phyloP scores from a whole-genome alignment of 2,113 vertebrate species.

The Oncorhynchus masou region DNA sequence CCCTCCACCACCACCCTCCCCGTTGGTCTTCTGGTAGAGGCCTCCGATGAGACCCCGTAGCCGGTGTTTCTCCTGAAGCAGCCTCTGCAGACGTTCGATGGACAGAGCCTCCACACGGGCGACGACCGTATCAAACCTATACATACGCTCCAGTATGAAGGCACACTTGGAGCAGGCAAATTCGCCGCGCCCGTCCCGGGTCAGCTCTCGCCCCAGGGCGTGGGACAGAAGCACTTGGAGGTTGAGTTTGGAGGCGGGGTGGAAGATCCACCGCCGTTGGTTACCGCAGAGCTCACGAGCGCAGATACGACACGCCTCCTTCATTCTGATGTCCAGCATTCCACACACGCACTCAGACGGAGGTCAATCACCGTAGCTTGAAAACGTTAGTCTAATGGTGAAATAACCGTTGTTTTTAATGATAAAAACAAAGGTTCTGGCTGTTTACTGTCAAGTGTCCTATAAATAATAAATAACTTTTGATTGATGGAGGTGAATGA shows the following conservation, averaged over 20 bases:
- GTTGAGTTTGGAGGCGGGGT: slow-evolving; percentile 86
- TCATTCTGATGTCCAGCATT: slow-evolving; percentile 80
- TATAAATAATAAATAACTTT: too few species aligned
- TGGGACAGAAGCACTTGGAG: slow-evolving; percentile 93
- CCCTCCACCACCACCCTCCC: slow-evolving; percentile 29
- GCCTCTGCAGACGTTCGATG: slow-evolving; percentile 87
- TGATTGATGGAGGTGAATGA: too few species aligned
- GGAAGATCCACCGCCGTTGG: slow-evolving; percentile 96
- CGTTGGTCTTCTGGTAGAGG: slow-evolving; percentile 84
- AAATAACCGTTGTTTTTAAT: too few species aligned
- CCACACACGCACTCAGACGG: slow-evolving; percentile 21
- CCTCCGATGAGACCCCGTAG: slow-evolving; percentile 87
- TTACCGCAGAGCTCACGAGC: slow-evolving; percentile 91
- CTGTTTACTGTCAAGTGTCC: too few species aligned
- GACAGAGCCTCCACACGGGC: slow-evolving; percentile 94
- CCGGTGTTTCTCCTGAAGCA: slow-evolving; percentile 90
- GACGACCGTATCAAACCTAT: slow-evolving; percentile 92
- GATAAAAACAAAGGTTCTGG: too few species aligned
- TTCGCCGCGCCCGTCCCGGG: slow-evolving; percentile 88
- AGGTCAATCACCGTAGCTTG: too few species aligned
- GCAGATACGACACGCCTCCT: slow-evolving; percentile 92
- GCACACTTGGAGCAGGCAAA: slow-evolving; percentile 95
- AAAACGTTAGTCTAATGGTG: too few species aligned
- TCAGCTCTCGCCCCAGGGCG: slow-evolving; percentile 83
- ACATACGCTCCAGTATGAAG: slow-evolving; percentile 96